A percentile compares a stretch with the other conserved stretches of the same genome.
phyloP scores from a whole-genome alignment of 2,113 vertebrate species.

The Nothoprocta perdicaria region DNA sequence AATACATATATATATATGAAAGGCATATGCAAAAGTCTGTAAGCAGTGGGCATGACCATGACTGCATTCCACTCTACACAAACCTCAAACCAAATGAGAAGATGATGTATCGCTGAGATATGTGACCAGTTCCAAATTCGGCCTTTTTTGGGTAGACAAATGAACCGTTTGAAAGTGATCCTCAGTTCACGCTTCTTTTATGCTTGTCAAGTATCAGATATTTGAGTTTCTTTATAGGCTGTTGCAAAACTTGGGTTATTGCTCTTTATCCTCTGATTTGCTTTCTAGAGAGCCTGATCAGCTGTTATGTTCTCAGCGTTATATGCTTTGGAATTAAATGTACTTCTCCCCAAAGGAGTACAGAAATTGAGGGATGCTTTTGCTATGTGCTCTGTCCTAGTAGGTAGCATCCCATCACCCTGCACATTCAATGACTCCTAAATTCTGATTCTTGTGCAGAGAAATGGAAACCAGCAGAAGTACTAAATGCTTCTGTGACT shows the following conservation, averaged over 20 bases:
- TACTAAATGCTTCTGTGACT: background rate
- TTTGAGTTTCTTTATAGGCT: background rate
- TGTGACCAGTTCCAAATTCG: background rate
- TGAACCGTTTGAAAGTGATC: background rate
- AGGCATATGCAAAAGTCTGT: background rate
- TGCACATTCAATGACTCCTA: background rate
- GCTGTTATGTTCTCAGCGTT: background rate
- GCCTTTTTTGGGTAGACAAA: background rate
- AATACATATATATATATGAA: too few species aligned
- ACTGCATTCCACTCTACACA: background rate
- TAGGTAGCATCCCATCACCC: background rate
- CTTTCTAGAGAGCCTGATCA: background rate
- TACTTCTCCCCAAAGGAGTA: background rate
- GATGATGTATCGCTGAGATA: background rate
- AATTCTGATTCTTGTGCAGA: background rate
- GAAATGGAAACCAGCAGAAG: background rate
- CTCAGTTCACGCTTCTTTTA: background rate
- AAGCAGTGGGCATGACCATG: background rate
- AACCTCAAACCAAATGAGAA: rapidly evolving
- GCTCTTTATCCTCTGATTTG: background rate
- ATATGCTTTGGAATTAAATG: background rate
- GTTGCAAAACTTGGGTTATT: background rate
- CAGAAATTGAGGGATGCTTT: background rate
- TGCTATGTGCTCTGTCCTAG: background rate
- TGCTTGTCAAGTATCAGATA: background rate